Base-by-base conservation (phyloP, 2,888 invertebrate genomes). In the Patella pellucida region DNA sequence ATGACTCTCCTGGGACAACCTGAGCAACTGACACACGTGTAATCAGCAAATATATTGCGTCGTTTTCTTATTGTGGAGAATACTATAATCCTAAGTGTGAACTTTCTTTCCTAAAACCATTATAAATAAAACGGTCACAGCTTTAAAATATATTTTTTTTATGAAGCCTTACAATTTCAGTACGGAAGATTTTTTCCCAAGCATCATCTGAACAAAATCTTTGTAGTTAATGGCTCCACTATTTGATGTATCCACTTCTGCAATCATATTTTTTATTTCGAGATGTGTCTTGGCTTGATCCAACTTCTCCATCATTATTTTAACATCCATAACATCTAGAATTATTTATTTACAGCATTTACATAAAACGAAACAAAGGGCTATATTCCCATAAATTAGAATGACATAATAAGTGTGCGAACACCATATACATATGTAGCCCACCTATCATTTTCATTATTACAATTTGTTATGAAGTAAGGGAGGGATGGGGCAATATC, bases 191-290 rank as follows among this genome's bases (percentile, higher is more conserved):
- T 87, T 86, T 1, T 85, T 83, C 0, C 90, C 89, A 4, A 88
- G 81, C 90, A 90, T 89, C 90, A 90, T 90, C 68, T 80, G 78
- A 3, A 89, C 78, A 70, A 90, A 90, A 69, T 90, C 90, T 16
- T 79, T 78, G 79, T 90, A 90, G 78, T 81, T 84, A 79, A 90
- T 89, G 69, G 87, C 86, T 3, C 87, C 88, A 1, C 82, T 80
- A 72, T 86, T 80, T 2, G 85, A 84, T 11, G 84, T 84, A 82
- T 89, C 89, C 41, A 90, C 85, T 78, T 90, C 88, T 16, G 77
- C 78, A 71, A 89, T 89, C 89, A 90, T 89, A 77, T 89, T 89
- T 81, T 86, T 89, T 73, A 89, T 78, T 82, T 90, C 90, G 67
- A 86, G 79, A 76, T 90, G 89, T 0, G 90, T 90, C 81, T 89